Base-by-base conservation (phyloP, 1,140 invertebrate species). In the Tyrophagus putrescentiae region DNA sequence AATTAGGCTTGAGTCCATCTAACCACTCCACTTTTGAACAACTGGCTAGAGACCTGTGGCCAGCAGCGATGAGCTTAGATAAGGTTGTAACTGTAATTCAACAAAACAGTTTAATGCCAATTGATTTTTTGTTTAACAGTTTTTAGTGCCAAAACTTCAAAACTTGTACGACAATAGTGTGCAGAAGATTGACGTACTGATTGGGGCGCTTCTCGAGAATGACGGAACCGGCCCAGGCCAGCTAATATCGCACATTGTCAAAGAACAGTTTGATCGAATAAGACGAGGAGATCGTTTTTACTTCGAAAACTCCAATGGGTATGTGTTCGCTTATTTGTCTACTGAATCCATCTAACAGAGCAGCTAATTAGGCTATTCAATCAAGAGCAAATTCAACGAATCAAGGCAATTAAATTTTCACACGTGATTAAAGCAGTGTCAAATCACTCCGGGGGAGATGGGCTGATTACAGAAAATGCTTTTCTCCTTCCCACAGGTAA, bases 161-260 rank as follows among this genome's bases (percentile, higher is more conserved):
- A 48, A 21, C 6, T 9, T 48, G 7, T 48, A 3, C 79, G 80
- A 64, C 68, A 74, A 2, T 32, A 65, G 70, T n/a, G 67, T 80
- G 41, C 66, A 76, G 50, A 68, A 76, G 42, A 72, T 84, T 39
- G 82, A 84, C 69, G 71, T 80, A 1, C 83, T 81, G 75, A 72
- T 80, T 28, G 82, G 81, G n/a, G 82, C 81, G 4, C 77, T 84
- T 68, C 63, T 83, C 36, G 82, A 84, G 70, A 80, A 80, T 1
- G 70, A 70, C 23, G 60, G 65, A 9, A 64, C 56, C 25, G 64
- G 72, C 57, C 80, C 80, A 1, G 82, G 82, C 1, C 72, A 76
- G 67, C 69, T 84, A 2, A 83, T 84, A 67, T 66, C 64, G 61
- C 61, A 57, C 16, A 73, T 79, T 31, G 77, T 79, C 34, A 64